Percentiles rank a stretch among this genome's conserved stretches.
phyloP scores from a whole-genome alignment of 2,113 vertebrate genomes.

The Epinephelus lanceolatus region DNA sequence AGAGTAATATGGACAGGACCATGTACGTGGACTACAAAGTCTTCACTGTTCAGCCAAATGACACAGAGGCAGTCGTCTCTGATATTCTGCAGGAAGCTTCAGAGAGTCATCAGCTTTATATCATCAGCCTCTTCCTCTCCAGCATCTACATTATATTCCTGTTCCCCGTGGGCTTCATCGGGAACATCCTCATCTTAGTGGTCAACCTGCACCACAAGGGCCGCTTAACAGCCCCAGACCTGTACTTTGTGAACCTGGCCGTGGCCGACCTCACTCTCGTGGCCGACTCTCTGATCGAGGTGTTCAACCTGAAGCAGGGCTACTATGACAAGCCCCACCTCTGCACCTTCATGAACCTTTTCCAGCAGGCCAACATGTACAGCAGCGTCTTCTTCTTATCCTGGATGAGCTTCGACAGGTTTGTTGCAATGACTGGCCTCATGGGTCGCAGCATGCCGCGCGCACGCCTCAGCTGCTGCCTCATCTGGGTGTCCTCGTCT shows the following conservation, averaged over 20 bases:
- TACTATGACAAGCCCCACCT: constrained; percentile 91
- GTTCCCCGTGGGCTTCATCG: constrained; percentile 91
- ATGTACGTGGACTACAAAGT: constrained; percentile 21
- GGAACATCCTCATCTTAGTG: constrained; percentile 92
- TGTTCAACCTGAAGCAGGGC: constrained; percentile 91
- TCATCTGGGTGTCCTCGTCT: constrained; percentile 90
- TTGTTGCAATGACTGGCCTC: constrained; percentile 86
- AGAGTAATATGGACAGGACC: constrained; percentile 75
- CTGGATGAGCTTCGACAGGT: constrained; percentile 97
- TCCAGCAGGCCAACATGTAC: constrained; percentile 96
- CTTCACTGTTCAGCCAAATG: constrained; percentile 69
- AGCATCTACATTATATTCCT: constrained; percentile 90
- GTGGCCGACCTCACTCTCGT: constrained; percentile 91
- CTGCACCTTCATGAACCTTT: constrained; percentile 95
- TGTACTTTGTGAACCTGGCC: constrained; percentile 93
- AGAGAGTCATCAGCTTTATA: constrained; percentile 81
- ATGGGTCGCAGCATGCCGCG: constrained; percentile 84
- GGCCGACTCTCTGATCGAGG: constrained; percentile 92
- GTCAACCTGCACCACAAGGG: constrained; percentile 90
- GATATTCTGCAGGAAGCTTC: constrained; percentile 59
- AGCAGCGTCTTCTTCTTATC: constrained; percentile 96
- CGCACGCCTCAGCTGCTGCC: constrained; percentile 87
- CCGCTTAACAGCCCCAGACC: constrained; percentile 89
- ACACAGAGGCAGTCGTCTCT: constrained; percentile 67
- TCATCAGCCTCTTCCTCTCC: constrained; percentile 89